These are phyloP conservation scores for Shinisaurus crocodilurus DNA, from an alignment of 2,113 vertebrate species.

Conservation along the genomic window DNA sequence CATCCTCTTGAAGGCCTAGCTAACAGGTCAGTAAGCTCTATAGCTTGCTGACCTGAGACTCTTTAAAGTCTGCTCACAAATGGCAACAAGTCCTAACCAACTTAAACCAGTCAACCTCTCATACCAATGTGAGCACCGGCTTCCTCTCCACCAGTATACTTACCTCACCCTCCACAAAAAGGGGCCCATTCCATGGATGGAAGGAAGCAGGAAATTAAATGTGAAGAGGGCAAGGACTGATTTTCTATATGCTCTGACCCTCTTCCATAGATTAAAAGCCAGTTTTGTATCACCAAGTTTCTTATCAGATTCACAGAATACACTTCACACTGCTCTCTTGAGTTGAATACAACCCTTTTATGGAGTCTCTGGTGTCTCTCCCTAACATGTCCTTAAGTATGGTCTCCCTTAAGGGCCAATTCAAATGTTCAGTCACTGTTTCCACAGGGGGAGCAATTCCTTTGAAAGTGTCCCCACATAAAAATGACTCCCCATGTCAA, in stretches of 20 bases:
- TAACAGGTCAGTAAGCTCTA: neutral
- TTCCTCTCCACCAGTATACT: neutral
- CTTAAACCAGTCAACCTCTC: neutral
- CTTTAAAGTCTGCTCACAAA: neutral
- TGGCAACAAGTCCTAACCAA: neutral
- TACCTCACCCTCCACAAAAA: neutral
- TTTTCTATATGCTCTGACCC: neutral
- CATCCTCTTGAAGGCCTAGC: neutral
- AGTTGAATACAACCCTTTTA: neutral
- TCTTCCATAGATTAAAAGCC: neutral
- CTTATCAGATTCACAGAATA: slow-evolving; percentile 5
- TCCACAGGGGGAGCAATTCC: neutral
- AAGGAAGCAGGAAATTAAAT: slow-evolving; percentile 19
- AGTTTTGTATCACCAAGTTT: neutral
- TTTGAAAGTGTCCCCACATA: neutral
- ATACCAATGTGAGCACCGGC: neutral
- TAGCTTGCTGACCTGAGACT: neutral
- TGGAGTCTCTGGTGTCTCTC: neutral
- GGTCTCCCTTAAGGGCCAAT: neutral
- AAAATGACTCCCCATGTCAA: neutral
- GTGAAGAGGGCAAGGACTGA: neutral
- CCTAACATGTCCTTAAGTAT: neutral
- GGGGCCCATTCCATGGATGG: neutral
- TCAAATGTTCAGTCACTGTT: neutral
- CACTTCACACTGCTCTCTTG: slow-evolving; percentile 3